Evolutionary conservation across 2,888 invertebrate genomes (phyloP).

Genomic region (Epinotia demarniana): DNA sequence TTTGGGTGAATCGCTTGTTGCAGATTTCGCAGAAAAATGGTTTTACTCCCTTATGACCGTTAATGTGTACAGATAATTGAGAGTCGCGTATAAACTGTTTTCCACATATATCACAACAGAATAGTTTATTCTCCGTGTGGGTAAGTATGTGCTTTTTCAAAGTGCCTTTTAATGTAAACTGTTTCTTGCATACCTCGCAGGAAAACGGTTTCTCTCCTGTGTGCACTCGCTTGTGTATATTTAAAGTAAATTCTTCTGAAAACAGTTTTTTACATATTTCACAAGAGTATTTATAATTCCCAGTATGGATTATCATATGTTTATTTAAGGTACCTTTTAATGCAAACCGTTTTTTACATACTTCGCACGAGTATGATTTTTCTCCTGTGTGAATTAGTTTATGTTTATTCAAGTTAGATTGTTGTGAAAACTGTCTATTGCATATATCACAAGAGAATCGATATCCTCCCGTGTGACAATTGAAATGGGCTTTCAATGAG

Average conservation of each 20-base stretch:
- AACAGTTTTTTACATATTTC: conserved; percentile 20
- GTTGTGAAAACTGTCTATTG: conserved; percentile 25
- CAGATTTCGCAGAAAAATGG: conserved; percentile 20
- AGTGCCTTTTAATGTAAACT: conserved; percentile 11
- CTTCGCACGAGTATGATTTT: conserved; percentile 12
- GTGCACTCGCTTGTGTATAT: conserved; percentile 22
- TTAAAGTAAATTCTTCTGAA: conserved; percentile 14
- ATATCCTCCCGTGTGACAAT: conserved; percentile 18
- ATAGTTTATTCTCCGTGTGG: conserved; percentile 18
- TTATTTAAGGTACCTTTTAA: conserved; percentile 22
- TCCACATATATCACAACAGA: conserved; percentile 28
- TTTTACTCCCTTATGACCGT: conserved; percentile 20
- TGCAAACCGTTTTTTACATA: conserved; percentile 25
- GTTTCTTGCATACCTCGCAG: conserved; percentile 14
- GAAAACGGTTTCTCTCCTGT: conserved; percentile 24
- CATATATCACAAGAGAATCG: conserved; percentile 22
- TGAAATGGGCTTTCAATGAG: conserved; percentile 19
- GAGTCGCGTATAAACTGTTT: conserved; percentile 23
- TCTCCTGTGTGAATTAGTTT: conserved; percentile 22
- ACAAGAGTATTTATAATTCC: conserved; percentile 11
- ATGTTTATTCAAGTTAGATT: conserved; percentile 22
- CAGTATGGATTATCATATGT: conserved; percentile 25
- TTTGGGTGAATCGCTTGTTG: conserved; percentile 24
- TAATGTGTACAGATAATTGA: conserved; percentile 16
- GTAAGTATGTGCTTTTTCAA: conserved; percentile 15